phyloP scores from a whole-genome alignment of 2,888 invertebrate species.

The Tribolium freemani region DNA sequence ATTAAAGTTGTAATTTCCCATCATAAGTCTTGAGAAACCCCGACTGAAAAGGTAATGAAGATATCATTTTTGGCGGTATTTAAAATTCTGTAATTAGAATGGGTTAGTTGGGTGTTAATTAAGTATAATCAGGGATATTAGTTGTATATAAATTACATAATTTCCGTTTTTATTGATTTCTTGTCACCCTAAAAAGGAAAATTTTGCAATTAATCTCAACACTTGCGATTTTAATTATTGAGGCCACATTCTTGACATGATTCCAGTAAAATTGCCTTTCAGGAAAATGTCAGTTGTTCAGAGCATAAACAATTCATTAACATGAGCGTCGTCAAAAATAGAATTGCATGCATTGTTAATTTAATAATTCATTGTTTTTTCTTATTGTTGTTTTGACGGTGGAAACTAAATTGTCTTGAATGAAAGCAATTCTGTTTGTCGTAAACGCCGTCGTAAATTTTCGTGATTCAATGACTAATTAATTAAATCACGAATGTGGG shows the following conservation, averaged over 20 bases:
- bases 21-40: not conserved
- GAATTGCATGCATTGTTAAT: slow-evolving; percentile 4
- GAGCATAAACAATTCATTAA: not conserved
- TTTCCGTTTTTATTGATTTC: not conserved
- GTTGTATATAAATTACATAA: not conserved
- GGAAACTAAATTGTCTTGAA: not conserved
- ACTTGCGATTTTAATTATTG: slow-evolving; percentile 9
- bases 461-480: slow-evolving; percentile 29
- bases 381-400: slow-evolving; percentile 15
- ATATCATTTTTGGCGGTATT: too few species aligned
- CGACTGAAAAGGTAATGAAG: too few species aligned
- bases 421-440: slow-evolving; percentile 6
- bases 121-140: too few species aligned
- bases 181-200: slow-evolving; percentile 2
- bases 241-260: slow-evolving; percentile 32
- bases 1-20: not conserved
- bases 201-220: slow-evolving; percentile 20
- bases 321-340: not conserved
- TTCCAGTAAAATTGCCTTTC: slow-evolving; percentile 20
- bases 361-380: slow-evolving; percentile 17
- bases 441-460: slow-evolving; percentile 18
- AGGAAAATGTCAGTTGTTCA: slow-evolving; percentile 18
- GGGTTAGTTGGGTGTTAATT: too few species aligned
- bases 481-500: slow-evolving; percentile 23
- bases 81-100: too few species aligned